These are phyloP conservation scores for Drosophila sulfurigaster DNA, from an alignment of 1,140 invertebrate genomes.

Conservation along the genomic window DNA sequence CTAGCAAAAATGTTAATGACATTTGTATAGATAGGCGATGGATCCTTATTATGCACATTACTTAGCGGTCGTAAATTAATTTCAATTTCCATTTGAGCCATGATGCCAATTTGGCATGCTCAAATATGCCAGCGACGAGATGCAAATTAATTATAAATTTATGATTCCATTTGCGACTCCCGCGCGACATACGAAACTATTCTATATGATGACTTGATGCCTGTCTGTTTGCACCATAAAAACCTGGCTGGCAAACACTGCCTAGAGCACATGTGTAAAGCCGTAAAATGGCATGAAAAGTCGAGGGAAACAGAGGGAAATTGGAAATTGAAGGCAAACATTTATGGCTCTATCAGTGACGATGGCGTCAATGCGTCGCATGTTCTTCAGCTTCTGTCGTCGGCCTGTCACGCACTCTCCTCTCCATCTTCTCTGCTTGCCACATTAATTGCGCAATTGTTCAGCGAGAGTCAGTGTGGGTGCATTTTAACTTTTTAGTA, in stretches of 20 bases:
- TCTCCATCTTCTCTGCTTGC: conserved; percentile 59
- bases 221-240: conserved; percentile 69
- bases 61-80: conserved; percentile 60
- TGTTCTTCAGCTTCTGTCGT: conserved; percentile 35
- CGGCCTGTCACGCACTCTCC: conserved; percentile 64
- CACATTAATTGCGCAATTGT: conserved; percentile 81
- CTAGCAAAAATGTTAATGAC: conserved; percentile 51
- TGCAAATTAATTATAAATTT: conserved; percentile 82
- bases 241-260: conserved; percentile 9
- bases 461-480: conserved; percentile 28
- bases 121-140: conserved; percentile 44
- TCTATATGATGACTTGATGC: conserved; percentile 23
- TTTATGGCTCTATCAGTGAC: conserved; percentile 75
- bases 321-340: conserved; percentile 70
- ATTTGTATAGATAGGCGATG: conserved; percentile 46
- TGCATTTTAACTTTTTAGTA: conserved; percentile 68
- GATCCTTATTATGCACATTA: conserved; percentile 53
- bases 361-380: conserved; percentile 37
- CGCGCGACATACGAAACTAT: conserved; percentile 3
- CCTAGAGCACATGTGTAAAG: conserved; percentile 69
- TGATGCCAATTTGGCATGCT: conserved; percentile 75
- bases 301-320: conserved; percentile 18
- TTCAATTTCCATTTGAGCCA: conserved; percentile 74
- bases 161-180: conserved; percentile 66
- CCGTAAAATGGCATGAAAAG: conserved; percentile 67